Evolutionary conservation across 2,113 vertebrate species (phyloP), one percentile per base, ranked within the genome.

Genomic region (Corythaeola cristata): DNA sequence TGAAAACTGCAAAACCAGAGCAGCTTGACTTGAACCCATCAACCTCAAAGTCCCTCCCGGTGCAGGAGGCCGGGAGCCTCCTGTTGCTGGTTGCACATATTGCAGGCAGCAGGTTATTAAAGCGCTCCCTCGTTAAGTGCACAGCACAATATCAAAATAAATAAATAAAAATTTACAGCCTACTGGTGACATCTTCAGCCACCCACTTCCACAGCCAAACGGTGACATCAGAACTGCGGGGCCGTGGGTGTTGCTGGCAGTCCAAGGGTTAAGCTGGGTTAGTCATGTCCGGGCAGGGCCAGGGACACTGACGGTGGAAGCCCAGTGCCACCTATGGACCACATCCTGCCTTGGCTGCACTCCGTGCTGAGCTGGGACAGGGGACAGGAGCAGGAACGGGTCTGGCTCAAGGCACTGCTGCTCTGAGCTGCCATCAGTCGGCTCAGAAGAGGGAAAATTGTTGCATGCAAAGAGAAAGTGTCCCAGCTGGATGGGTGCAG

Each of bases 311-410:
- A 3, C 0, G 66, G 35, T 94, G 91, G 95, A 59, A 41, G 41
- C 72, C n/a, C 92, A 91, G 81, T 90, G 94, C 96, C 96, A 96
- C 28, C 96, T 96, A 72, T 2, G 91, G 96, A 92, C 50, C 53
- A 4, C 4, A 9, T 27, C 58, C 41, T 27, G 47, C 56, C 56
- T 6, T 28, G 76, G 64, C 66, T 27, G 52, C 71, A 30, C 63
- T 22, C 50, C 2, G 12, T 12, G 69, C n/a, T 32, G 30, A 1
- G 2, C 2, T 2, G 41, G 56, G 47, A 39, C 32, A 12, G 17
- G 39, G 67, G 56, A 37, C 35, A 28, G 27, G 23, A 50, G 18
- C 1, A n/a, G 26, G 58, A 30, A 59, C 1, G 5, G 44, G 21
- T 26, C 39, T 55, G 68, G 28, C 23, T 27, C 27, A 4, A 44